phyloP scores from a whole-genome alignment of 2,797 vertebrate genomes.

The Falco biarmicus region DNA sequence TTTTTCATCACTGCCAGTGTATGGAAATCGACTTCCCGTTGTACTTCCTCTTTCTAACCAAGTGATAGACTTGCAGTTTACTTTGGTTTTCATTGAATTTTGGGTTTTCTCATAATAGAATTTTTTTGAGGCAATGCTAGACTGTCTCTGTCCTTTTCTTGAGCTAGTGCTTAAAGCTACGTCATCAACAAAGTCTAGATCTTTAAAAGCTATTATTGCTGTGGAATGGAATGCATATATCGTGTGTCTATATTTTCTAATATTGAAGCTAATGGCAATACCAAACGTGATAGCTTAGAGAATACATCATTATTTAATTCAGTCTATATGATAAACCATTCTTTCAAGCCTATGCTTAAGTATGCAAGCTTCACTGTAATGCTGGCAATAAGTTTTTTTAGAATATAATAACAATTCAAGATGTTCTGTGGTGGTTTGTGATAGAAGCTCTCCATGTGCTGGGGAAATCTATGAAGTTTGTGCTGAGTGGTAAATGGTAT shows the following conservation, averaged over 20 bases:
- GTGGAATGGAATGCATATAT: neutral
- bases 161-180: neutral
- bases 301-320: neutral
- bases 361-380: neutral
- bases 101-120: neutral
- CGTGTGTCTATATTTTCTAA: neutral
- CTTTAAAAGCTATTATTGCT: neutral
- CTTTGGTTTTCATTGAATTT: neutral
- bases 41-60: neutral
- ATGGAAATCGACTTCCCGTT: neutral
- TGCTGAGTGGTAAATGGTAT: slow-evolving; percentile 4
- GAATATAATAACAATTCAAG: neutral
- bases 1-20: neutral
- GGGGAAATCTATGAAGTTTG: neutral
- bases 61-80: neutral
- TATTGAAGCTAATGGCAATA: neutral
- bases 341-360: neutral
- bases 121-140: fast-evolving
- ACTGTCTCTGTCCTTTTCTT: neutral
- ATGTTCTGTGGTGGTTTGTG: neutral
- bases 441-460: neutral
- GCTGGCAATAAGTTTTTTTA: neutral
- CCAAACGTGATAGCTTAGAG: neutral
- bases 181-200: neutral
- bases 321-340: neutral